Evolutionary conservation across 1,140 invertebrate genomes (phyloP).

Genomic region (Orchesella cincta): DNA sequence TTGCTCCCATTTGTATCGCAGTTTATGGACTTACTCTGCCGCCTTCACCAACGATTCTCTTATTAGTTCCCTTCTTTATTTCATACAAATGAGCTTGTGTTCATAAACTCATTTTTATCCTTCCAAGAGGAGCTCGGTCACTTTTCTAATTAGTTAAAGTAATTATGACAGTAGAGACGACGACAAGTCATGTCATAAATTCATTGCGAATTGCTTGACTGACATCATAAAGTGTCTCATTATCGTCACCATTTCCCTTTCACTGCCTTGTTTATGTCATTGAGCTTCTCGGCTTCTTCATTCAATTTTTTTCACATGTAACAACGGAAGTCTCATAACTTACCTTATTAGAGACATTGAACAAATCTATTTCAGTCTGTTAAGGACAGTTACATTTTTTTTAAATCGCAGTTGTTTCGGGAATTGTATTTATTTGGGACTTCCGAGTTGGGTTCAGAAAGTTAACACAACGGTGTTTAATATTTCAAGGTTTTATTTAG

Average conservation of each 20-base stretch:
- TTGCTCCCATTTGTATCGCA: background rate
- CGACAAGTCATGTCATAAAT: slow-evolving; percentile 26
- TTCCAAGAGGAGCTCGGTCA: slow-evolving; percentile 10
- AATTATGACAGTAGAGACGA: slow-evolving; percentile 21
- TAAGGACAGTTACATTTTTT: no score
- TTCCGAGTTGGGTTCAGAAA: no score
- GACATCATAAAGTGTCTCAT: slow-evolving; percentile 25
- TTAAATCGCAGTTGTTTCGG: no score
- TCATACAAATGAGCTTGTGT: background rate
- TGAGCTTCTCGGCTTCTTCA: no score
- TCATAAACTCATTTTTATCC: no score
- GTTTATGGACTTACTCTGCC: background rate
- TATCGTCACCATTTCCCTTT: slow-evolving; percentile 21
- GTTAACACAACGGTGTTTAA: no score
- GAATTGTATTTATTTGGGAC: no score
- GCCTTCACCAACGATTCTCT: background rate
- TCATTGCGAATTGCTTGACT: slow-evolving; percentile 24
- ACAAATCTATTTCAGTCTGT: no score
- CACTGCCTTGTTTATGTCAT: background rate
- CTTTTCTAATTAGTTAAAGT: slow-evolving; percentile 21
- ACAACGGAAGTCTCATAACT: no score
- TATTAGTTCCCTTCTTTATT: background rate
- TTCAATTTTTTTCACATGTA: no score
- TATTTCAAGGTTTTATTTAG: no score
- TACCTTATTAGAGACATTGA: no score